Conservation (phyloP, 1,140 invertebrate species). For the Drosophila burlai region DNA sequence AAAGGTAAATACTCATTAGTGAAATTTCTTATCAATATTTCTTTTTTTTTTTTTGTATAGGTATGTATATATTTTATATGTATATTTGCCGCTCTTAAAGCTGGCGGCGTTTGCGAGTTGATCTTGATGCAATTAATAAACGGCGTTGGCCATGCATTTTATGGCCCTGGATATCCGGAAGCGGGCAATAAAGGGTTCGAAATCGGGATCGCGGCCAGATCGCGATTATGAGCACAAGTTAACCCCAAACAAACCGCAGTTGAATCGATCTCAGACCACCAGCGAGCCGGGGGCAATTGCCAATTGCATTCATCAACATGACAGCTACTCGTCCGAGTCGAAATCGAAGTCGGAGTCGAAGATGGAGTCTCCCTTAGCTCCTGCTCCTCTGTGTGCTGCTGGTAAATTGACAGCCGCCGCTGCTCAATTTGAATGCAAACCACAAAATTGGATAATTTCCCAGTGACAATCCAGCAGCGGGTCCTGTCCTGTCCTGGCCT, state of each 20-base stretch:
- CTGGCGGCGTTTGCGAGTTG: constrained; percentile 55
- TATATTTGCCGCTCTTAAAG: constrained; percentile 22
- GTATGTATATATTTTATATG: background rate
- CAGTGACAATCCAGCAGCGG: constrained; percentile 74
- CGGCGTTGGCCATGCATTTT: constrained; percentile 54
- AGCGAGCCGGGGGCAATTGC: constrained; percentile 41
- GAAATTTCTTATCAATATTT: constrained; percentile 64
- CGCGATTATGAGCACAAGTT: constrained; percentile 71
- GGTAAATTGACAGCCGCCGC: constrained; percentile 78
- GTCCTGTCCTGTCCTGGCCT: constrained; percentile 7
- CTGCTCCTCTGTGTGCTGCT: background rate
- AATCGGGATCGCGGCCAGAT: constrained; percentile 45
- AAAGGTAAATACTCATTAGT: constrained; percentile 83
- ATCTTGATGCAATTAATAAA: constrained; percentile 82
- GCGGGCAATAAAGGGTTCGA: constrained; percentile 67
- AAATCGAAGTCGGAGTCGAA: background rate
- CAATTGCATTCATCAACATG: constrained; percentile 76
- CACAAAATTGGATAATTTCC: constrained; percentile 85
- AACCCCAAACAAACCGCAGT: constrained; percentile 11
- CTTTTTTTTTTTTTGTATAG: background rate
- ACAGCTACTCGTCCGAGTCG: constrained; percentile 71
- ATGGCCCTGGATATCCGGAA: constrained; percentile 75
- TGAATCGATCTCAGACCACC: constrained; percentile 57
- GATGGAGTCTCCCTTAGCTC: constrained; percentile 4
- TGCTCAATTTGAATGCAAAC: constrained; percentile 82